These are phyloP conservation scores for Pseudococcus jackbeardsleyi DNA, from an alignment of 2,888 invertebrate species.

Conservation along the genomic window DNA sequence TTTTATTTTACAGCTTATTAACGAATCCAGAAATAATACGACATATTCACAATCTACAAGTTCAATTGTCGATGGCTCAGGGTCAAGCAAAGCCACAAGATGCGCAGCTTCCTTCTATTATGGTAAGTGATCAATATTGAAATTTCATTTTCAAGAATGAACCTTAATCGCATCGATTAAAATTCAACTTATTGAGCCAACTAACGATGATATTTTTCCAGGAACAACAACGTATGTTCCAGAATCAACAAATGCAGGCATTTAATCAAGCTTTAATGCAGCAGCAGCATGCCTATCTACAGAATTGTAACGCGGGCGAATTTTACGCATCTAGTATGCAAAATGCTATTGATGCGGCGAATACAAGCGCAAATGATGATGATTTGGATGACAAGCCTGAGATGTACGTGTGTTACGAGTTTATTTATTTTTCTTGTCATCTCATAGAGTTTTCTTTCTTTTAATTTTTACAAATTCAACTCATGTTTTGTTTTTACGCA, in stretches of 20 bases:
- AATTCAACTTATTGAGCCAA: not conserved
- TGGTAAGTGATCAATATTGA: slow-evolving; percentile 25
- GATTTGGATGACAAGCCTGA: slow-evolving; percentile 62
- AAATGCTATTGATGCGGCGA: not conserved
- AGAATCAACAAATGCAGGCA: slow-evolving; percentile 41
- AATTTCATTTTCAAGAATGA: not conserved
- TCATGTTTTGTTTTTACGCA: not conserved
- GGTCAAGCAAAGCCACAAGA: slow-evolving; percentile 75
- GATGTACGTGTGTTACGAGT: slow-evolving; percentile 23
- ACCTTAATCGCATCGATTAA: not conserved
- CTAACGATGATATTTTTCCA: not conserved
- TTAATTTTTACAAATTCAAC: not conserved
- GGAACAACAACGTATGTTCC: slow-evolving; percentile 58
- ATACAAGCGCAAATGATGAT: slow-evolving; percentile 39
- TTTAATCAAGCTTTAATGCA: slow-evolving; percentile 71
- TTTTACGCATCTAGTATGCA: slow-evolving; percentile 18
- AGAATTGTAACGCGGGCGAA: slow-evolving; percentile 15
- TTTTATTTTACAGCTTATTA: slow-evolving; percentile 75
- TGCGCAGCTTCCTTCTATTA: slow-evolving; percentile 68
- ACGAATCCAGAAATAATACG: slow-evolving; percentile 91
- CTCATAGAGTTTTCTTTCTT: not conserved
- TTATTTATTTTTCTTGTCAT: not conserved
- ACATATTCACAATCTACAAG: slow-evolving; percentile 86
- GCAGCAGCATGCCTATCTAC: slow-evolving; percentile 10
- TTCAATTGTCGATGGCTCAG: slow-evolving; percentile 71